Conservation (phyloP, 2,113 vertebrate genomes). For the Peromyscus maniculatus region DNA sequence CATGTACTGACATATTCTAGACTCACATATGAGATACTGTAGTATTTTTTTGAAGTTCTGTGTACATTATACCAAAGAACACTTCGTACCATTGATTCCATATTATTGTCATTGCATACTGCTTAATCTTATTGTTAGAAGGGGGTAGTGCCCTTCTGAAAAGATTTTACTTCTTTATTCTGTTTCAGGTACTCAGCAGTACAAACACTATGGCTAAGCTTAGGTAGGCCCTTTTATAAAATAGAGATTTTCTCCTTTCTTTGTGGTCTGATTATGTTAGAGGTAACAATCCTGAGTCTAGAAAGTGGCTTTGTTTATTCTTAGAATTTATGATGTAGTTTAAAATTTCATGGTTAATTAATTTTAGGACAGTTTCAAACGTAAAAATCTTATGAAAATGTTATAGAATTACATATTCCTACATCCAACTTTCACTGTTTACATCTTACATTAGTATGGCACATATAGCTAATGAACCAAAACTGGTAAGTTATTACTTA, state of each 20-base stretch:
- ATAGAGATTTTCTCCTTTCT: not conserved
- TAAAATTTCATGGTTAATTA: not conserved
- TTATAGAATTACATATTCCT: not conserved
- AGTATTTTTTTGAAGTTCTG: not conserved
- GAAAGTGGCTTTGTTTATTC: conserved; percentile 22
- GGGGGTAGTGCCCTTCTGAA: not conserved
- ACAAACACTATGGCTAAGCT: not conserved
- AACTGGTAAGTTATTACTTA: not conserved
- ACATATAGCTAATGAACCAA: not conserved
- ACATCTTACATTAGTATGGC: not conserved
- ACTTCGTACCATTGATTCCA: not conserved
- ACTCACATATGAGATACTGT: not conserved
- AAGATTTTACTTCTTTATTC: not conserved
- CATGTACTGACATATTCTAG: not conserved
- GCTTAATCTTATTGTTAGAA: not conserved
- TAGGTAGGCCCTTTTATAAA: not conserved
- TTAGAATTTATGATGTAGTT: not conserved
- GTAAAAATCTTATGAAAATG: conserved; percentile 30
- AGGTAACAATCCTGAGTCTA: not conserved
- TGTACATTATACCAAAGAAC: not conserved
- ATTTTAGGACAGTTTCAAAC: not conserved
- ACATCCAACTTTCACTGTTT: not conserved
- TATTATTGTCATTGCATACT: not conserved
- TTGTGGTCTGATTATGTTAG: not conserved
- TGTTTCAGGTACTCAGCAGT: not conserved